phyloP scores from a whole-genome alignment of 2,113 vertebrate species.

The Amblyornis subalaris region DNA sequence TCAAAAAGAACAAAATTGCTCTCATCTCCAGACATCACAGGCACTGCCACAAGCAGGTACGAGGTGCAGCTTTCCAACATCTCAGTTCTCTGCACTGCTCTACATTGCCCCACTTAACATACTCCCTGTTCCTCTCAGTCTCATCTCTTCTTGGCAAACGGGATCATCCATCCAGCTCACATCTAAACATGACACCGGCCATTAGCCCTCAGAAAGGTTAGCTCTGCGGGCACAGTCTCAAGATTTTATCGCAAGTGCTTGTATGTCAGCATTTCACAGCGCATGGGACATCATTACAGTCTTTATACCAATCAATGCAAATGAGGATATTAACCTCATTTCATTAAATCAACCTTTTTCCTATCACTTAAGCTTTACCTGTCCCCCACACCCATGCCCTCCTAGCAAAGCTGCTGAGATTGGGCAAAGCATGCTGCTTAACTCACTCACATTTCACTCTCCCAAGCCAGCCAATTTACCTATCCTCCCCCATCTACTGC shows the following conservation, averaged over 20 bases:
- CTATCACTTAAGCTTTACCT: neutral
- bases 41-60: neutral
- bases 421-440: neutral
- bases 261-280: neutral
- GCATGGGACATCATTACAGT: accelerated
- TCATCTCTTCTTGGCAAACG: neutral
- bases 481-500: neutral
- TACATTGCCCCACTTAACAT: accelerated
- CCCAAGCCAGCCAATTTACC: neutral
- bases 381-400: neutral
- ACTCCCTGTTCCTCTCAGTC: neutral
- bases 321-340: neutral
- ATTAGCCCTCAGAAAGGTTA: neutral
- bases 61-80: neutral
- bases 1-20: neutral
- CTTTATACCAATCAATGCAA: neutral
- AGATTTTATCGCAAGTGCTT: neutral
- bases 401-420: neutral
- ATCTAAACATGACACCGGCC: neutral
- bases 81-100: neutral
- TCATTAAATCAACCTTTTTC: neutral
- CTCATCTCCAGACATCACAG: neutral
- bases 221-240: neutral
- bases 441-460: neutral
- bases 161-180: neutral